These are phyloP conservation scores for Caranx ignobilis DNA, from an alignment of 2,113 vertebrate genomes.

Conservation along the genomic window DNA sequence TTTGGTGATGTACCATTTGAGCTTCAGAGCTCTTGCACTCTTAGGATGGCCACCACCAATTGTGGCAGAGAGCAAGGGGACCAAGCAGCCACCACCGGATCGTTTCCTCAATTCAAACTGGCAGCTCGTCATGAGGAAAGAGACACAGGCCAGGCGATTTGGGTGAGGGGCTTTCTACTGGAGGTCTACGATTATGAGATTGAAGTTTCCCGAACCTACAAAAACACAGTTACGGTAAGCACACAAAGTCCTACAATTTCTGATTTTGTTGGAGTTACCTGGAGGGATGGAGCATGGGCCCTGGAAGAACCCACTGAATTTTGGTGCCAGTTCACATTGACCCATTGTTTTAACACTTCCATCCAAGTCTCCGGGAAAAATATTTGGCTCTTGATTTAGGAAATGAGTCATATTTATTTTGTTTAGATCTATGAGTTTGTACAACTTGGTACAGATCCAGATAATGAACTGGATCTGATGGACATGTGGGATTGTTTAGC, in stretches of 20 bases:
- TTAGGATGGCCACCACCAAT: slow-evolving; percentile 88
- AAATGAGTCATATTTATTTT: too few species aligned
- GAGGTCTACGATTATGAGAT: slow-evolving; percentile 92
- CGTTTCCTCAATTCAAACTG: slow-evolving; percentile 87
- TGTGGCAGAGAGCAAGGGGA: slow-evolving; percentile 64
- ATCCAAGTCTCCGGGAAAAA: too few species aligned
- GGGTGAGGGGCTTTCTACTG: slow-evolving; percentile 94
- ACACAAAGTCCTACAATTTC: not conserved
- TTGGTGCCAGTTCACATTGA: too few species aligned
- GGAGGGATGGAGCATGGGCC: too few species aligned
- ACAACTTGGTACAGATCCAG: too few species aligned
- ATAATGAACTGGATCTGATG: too few species aligned
- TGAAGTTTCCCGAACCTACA: slow-evolving; percentile 92
- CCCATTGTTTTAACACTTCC: too few species aligned
- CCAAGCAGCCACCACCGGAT: slow-evolving; percentile 1
- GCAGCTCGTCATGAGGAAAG: slow-evolving; percentile 91
- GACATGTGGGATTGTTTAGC: too few species aligned
- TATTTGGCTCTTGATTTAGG: too few species aligned
- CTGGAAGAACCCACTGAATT: too few species aligned
- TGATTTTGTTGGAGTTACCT: too few species aligned
- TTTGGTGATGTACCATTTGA: slow-evolving; percentile 93
- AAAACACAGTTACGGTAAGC: slow-evolving; percentile 94
- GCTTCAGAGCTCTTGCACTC: slow-evolving; percentile 93
- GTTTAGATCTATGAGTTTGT: too few species aligned
- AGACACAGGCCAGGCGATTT: slow-evolving; percentile 93